Conservation (phyloP, 2,888 invertebrate species). For the Carpatolechia fugitivella region DNA sequence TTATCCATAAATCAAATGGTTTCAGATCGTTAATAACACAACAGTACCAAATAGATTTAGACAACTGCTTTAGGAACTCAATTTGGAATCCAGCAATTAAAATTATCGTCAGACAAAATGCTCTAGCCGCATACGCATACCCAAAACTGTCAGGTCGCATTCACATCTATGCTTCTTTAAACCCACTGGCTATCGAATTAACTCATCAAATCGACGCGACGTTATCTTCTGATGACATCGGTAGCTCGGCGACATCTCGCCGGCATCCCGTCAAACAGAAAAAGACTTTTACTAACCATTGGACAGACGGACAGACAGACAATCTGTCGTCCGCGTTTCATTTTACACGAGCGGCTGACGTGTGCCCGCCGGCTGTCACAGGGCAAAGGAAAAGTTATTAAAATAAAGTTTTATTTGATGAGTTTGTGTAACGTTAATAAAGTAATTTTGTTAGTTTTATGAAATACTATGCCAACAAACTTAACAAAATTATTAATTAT, state of each 20-base stretch:
- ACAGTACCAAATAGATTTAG: neutral
- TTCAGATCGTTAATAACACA: neutral
- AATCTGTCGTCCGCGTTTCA: slow-evolving; percentile 46
- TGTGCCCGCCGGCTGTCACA: slow-evolving; percentile 33
- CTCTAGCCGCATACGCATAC: neutral
- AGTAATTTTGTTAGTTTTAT: neutral
- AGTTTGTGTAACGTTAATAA: no score
- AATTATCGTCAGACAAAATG: slow-evolving; percentile 5
- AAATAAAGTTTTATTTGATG: slow-evolving; percentile 10
- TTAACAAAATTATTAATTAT: no score
- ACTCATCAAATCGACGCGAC: slow-evolving; percentile 57
- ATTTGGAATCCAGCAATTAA: slow-evolving; percentile 1
- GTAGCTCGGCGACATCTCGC: slow-evolving; percentile 34
- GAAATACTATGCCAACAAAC: no score
- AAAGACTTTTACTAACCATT: neutral
- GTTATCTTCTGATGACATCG: slow-evolving; percentile 60
- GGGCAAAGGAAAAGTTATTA: slow-evolving; percentile 2
- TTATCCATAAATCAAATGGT: no score
- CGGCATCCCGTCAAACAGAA: neutral
- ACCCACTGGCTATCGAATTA: slow-evolving; percentile 54
- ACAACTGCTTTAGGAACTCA: neutral
- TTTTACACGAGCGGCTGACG: slow-evolving; percentile 45
- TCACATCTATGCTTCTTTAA: slow-evolving; percentile 1
- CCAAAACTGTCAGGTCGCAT: slow-evolving; percentile 5
- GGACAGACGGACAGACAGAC: slow-evolving; percentile 30